Percentiles rank a stretch among this genome's conserved stretches.
Evolutionary conservation across 2,888 invertebrate species (phyloP).

Genomic region (Andrena praecox): DNA sequence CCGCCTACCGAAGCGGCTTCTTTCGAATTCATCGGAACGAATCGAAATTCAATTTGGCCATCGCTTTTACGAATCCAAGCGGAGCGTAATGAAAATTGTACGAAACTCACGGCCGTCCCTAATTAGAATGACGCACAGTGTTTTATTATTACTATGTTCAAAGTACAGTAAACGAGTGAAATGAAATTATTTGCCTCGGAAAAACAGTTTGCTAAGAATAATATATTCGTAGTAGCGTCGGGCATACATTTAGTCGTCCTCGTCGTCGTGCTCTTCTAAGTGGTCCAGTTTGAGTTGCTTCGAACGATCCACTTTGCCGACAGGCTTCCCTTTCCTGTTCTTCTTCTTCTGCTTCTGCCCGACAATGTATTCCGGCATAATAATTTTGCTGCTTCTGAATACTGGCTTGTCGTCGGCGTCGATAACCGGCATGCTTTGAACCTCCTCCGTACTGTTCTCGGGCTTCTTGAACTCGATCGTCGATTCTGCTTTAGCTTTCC

Average conservation of each 20-base stretch:
- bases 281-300: conserved; percentile 86
- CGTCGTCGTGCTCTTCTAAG: conserved; percentile 86
- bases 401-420: conserved; percentile 84
- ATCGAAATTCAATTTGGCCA: neutral
- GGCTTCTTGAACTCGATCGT: conserved; percentile 76
- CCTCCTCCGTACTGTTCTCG: conserved; percentile 18
- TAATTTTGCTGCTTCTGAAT: conserved; percentile 89
- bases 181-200: conserved; percentile 6
- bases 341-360: conserved; percentile 88
- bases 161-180: conserved; percentile 31
- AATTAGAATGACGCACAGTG: neutral
- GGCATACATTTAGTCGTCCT: conserved; percentile 72
- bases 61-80: neutral
- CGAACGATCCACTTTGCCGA: conserved; percentile 67
- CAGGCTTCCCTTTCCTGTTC: conserved; percentile 45
- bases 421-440: conserved; percentile 31
- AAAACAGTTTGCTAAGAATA: conserved; percentile 1
- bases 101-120: neutral
- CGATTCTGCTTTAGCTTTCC: conserved; percentile 57
- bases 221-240: neutral
- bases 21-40: conserved; percentile 15
- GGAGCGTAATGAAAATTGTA: neutral
- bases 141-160: conserved; percentile 36
- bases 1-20: neutral
- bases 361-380: conserved; percentile 94